Conservation (phyloP, 2,888 invertebrate genomes). For the Epiblema foenella region DNA sequence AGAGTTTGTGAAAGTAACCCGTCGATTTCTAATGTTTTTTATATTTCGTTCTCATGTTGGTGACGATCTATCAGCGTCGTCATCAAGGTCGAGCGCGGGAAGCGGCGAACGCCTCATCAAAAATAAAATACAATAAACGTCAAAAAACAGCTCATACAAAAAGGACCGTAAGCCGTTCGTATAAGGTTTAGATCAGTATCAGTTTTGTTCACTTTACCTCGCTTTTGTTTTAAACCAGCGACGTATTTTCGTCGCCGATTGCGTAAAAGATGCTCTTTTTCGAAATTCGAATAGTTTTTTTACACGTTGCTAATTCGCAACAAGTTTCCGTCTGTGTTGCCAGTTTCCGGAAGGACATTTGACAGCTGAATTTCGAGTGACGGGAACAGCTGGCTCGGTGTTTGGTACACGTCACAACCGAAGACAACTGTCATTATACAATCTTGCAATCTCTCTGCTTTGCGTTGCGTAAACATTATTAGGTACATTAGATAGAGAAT, state of each 20-base stretch:
- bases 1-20: not conserved
- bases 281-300: constrained; percentile 49
- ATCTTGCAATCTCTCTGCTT: too few relatives aligned
- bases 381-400: constrained; percentile 27
- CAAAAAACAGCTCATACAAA: not conserved
- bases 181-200: not conserved
- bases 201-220: not conserved
- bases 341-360: constrained; percentile 35
- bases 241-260: constrained; percentile 66
- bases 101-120: constrained; percentile 30
- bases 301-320: constrained; percentile 58
- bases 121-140: not conserved
- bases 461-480: too few relatives aligned
- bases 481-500: too few relatives aligned
- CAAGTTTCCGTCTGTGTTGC: constrained; percentile 56
- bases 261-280: constrained; percentile 59
- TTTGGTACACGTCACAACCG: not conserved
- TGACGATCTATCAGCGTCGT: constrained; percentile 69
- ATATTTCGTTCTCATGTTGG: constrained; percentile 34
- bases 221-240: constrained; percentile 18
- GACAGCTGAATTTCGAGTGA: constrained; percentile 16
- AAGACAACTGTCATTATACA: too few relatives aligned
- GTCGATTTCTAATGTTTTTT: constrained; percentile 15
- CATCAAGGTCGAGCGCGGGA: constrained; percentile 68
- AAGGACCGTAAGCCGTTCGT: not conserved